These are phyloP conservation scores for Andinoacara biseriatus DNA, from an alignment of 2,113 vertebrate genomes.

Conservation along the genomic window DNA sequence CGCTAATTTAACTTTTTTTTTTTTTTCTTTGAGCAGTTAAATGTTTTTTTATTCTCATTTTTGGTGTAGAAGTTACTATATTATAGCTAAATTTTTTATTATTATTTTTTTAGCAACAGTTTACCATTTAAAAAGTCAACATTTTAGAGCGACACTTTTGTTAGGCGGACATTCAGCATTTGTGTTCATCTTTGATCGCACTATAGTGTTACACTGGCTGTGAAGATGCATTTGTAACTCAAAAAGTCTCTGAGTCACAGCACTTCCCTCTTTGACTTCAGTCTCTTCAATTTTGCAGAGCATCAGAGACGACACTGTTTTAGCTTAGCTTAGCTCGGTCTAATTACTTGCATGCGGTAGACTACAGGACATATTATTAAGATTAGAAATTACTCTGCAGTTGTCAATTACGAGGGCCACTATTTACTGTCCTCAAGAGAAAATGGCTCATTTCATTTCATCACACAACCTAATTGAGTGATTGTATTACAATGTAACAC, in stretches of 20 bases:
- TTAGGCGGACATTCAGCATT: background rate
- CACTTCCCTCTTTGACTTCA: background rate
- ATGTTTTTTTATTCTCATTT: background rate
- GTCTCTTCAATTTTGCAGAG: background rate
- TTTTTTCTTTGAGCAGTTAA: background rate
- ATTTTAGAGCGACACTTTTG: background rate
- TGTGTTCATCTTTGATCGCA: slow-evolving; percentile 19
- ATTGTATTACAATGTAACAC: slow-evolving; percentile 65
- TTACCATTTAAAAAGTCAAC: background rate
- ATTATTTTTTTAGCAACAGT: background rate
- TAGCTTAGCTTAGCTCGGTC: slow-evolving; percentile 11
- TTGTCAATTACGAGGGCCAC: slow-evolving; percentile 70
- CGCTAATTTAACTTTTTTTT: too few relatives aligned
- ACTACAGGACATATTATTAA: slow-evolving; percentile 58
- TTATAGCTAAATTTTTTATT: background rate
- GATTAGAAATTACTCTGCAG: slow-evolving; percentile 65
- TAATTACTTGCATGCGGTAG: slow-evolving; percentile 37
- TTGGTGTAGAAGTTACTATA: background rate
- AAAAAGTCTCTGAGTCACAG: slow-evolving; percentile 31
- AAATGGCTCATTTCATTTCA: slow-evolving; percentile 77
- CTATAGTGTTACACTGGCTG: background rate
- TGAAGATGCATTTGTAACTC: slow-evolving; percentile 21
- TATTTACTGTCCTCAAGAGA: slow-evolving; percentile 74
- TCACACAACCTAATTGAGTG: slow-evolving; percentile 74
- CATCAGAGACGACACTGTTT: slow-evolving; percentile 1